Percentiles rank a stretch among this genome's conserved stretches.
Evolutionary conservation across 2,797 vertebrate species (phyloP).

Genomic region (Limnodromus scolopaceus): DNA sequence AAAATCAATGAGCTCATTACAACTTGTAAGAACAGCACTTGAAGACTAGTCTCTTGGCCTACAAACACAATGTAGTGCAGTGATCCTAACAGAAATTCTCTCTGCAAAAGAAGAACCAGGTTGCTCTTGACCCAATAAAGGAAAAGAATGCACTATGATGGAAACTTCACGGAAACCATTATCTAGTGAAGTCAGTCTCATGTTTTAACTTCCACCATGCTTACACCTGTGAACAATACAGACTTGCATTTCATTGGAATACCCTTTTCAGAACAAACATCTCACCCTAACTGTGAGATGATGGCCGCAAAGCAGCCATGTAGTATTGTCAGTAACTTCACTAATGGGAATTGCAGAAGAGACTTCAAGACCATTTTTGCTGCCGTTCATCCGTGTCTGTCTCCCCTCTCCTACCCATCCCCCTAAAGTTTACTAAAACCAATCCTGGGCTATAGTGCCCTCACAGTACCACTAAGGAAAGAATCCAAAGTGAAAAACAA

Average conservation of each 20-base stretch:
- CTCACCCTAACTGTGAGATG: not conserved
- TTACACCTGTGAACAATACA: not conserved
- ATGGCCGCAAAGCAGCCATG: rapidly evolving
- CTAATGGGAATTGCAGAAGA: not conserved
- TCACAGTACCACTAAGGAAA: not conserved
- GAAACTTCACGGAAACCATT: not conserved
- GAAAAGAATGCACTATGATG: rapidly evolving
- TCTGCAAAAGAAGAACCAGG: not conserved
- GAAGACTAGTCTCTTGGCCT: not conserved
- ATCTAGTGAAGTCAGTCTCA: not conserved
- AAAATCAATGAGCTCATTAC: not conserved
- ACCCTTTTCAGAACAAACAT: not conserved
- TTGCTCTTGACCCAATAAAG: not conserved
- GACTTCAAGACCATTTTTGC: not conserved
- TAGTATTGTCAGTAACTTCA: not conserved
- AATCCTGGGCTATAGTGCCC: not conserved
- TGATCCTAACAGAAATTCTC: not conserved
- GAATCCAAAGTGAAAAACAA: not conserved
- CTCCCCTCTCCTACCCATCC: no score
- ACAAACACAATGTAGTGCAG: not conserved
- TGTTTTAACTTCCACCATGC: not conserved
- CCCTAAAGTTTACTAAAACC: not conserved
- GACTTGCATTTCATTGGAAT: not conserved
- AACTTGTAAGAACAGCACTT: not conserved
- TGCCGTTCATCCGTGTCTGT: no score